Conservation (phyloP, 2,113 vertebrate genomes). For the Dasypus novemcinctus region DNA sequence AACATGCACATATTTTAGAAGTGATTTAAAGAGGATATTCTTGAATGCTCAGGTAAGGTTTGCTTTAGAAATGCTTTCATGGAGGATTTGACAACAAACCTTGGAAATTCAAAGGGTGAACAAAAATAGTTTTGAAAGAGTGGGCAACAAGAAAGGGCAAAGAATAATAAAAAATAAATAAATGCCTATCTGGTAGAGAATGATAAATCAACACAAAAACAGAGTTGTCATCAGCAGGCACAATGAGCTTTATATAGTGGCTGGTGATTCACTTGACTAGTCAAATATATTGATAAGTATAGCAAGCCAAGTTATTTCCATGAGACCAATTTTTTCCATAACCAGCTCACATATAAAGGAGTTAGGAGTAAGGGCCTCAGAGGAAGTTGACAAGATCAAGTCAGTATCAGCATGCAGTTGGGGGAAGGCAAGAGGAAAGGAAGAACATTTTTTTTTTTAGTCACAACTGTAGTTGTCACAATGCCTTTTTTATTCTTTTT, state of each 20-base stretch:
- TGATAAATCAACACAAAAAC: not conserved
- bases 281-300: too few species aligned
- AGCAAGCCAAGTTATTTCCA: not conserved
- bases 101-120: constrained; percentile 11
- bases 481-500: not conserved
- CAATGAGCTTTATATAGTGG: not conserved
- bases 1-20: not conserved
- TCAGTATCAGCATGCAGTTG: not conserved
- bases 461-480: not conserved
- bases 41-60: not conserved
- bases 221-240: not conserved
- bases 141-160: not conserved
- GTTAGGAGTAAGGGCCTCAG: not conserved
- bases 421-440: not conserved
- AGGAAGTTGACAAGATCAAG: not conserved
- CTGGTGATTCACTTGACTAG: not conserved
- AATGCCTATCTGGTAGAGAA: not conserved
- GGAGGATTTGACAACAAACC: not conserved
- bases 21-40: not conserved
- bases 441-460: not conserved
- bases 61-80: not conserved
- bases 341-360: not conserved
- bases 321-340: not conserved
- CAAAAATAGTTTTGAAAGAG: constrained; percentile 23
- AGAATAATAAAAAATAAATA: constrained; percentile 15